Evolutionary conservation across 2,797 vertebrate species (phyloP), one percentile per base, ranked within the genome.

Genomic region (Vipera ursinii): DNA sequence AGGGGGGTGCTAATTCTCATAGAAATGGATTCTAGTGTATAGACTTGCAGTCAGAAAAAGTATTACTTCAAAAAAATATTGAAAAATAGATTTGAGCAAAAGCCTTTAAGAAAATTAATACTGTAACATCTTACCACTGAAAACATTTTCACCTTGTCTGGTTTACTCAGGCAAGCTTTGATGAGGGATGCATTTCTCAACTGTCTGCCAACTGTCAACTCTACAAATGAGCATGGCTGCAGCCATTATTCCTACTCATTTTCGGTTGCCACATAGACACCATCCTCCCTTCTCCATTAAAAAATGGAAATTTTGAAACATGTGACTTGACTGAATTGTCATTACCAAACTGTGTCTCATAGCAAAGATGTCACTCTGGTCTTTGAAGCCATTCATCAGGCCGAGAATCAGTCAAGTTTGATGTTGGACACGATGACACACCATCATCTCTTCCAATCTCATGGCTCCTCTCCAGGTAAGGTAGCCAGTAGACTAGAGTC

Each of bases 331-430:
- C 60, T 89, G 85, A 59, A 55, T 89, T 87, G 32, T 87, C 60
- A 89, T 85, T 26, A 59, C 63, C 53, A 92, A 87, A 59, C 44
- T 59, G 28, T 90, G 63, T 78, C 85, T 63, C 73, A 78, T 48
- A 65, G 91, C 86, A 89, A 89, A 90, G 56, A 88, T 38, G 92
- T 93, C 85, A 90, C 90, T 85, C 82, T 87, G 60, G 85, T 82
- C 89, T 55, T 87, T n/a, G 89, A 87, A 87, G 85, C 61, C 82
- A 92, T 51, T 32, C 59, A 55, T 89, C 73, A 89, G 85, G 51
- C 60, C 60, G 61, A 92, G 92, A 90, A 87, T 69, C 38, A 90
- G 92, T 63, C 91, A 14, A 65, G 82, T 60, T 9, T 89, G 15
- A 85, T 85, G 69, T 22, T 56, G 65, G 89, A 48, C 86, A 90